phyloP scores from a whole-genome alignment of 2,797 vertebrate species.

The Okamejei kenojei region DNA sequence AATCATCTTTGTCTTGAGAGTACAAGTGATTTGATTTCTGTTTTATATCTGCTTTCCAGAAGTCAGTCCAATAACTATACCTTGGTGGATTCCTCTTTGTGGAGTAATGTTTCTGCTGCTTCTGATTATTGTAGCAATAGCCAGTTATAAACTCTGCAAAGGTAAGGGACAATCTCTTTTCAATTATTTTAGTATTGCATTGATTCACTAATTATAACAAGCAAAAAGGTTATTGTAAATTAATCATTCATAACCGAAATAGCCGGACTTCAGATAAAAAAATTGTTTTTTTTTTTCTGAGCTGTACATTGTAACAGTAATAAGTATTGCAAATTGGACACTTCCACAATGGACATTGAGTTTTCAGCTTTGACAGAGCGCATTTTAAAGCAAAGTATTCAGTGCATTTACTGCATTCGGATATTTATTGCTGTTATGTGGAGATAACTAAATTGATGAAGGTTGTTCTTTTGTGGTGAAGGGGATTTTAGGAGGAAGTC shows the following conservation, averaged over 20 bases:
- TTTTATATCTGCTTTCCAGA: not conserved
- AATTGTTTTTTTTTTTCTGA: not conserved
- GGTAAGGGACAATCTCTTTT: not conserved
- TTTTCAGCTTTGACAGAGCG: not conserved
- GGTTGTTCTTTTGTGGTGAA: too few species aligned
- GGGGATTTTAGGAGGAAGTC: too few species aligned
- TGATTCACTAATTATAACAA: not conserved
- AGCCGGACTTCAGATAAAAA: not conserved
- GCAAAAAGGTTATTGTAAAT: not conserved
- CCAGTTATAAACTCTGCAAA: not conserved
- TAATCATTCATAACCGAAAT: not conserved
- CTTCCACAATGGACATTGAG: not conserved
- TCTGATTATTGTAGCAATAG: not conserved
- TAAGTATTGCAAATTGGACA: not conserved
- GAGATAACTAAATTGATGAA: too few species aligned
- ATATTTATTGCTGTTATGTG: too few species aligned
- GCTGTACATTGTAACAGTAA: not conserved
- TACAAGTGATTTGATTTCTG: not conserved
- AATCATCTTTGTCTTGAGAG: not conserved
- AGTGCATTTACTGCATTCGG: not conserved
- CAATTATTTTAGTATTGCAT: not conserved
- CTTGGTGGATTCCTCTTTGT: slow-evolving; percentile 21
- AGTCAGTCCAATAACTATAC: rapidly evolving
- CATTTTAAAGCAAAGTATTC: not conserved
- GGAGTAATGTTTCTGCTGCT: not conserved